These are phyloP conservation scores for Karalla daura DNA, from an alignment of 2,797 vertebrate species.

Conservation along the genomic window DNA sequence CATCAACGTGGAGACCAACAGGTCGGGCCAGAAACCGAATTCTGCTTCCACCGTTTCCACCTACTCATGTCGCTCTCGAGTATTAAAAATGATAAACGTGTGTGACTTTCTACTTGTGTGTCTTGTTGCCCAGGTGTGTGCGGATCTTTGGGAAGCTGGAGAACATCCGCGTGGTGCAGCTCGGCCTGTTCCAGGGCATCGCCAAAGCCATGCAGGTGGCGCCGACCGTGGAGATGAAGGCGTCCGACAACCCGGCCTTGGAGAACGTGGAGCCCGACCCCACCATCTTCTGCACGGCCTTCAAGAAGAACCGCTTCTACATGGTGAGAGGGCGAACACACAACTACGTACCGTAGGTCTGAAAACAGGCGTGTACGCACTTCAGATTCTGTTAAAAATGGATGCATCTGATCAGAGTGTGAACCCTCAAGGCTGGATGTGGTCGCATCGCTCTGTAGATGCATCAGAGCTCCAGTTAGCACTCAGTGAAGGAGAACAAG, in stretches of 20 bases:
- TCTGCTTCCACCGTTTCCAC: too few species aligned
- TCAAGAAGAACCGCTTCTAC: slow-evolving; percentile 99
- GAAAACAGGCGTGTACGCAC: too few species aligned
- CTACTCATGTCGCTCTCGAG: too few species aligned
- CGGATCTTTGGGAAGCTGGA: slow-evolving; percentile 97
- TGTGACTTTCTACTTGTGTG: too few species aligned
- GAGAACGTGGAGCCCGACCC: slow-evolving; percentile 91
- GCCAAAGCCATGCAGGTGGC: slow-evolving; percentile 90
- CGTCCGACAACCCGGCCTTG: slow-evolving; percentile 96
- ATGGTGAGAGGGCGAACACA: slow-evolving; percentile 84
- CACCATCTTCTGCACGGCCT: slow-evolving; percentile 94
- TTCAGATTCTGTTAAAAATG: too few species aligned
- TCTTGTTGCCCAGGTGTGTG: slow-evolving; percentile 87
- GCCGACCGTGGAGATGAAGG: slow-evolving; percentile 97
- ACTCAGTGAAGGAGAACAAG: too few species aligned
- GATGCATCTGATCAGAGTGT: too few species aligned
- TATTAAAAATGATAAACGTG: too few species aligned
- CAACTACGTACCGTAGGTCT: too few species aligned
- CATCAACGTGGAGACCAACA: slow-evolving; percentile 98
- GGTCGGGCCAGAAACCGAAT: slow-evolving; percentile 80
- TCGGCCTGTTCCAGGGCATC: slow-evolving; percentile 94
- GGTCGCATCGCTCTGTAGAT: too few species aligned
- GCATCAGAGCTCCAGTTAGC: too few species aligned
- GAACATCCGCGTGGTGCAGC: slow-evolving; percentile 94
- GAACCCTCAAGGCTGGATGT: too few species aligned